Evolutionary conservation across 2,797 vertebrate genomes (phyloP).

Genomic region (Ceyx erithaca): DNA sequence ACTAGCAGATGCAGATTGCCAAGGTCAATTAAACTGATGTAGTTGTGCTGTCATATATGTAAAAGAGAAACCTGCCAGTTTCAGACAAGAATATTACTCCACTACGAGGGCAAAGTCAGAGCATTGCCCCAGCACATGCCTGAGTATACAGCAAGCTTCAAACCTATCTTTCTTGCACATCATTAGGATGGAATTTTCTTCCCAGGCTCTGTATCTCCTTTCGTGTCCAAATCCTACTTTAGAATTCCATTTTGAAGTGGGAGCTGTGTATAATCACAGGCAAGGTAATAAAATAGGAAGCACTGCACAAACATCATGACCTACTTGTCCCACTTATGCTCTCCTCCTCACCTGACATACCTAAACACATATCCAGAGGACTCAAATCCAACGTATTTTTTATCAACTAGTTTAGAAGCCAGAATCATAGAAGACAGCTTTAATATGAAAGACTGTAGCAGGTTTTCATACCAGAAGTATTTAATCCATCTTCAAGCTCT

Average conservation of each 20-base stretch:
- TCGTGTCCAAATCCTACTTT: background rate
- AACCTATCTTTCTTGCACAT: background rate
- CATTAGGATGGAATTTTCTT: background rate
- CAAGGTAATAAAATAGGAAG: background rate
- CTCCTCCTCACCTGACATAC: background rate
- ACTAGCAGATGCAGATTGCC: conserved; percentile 82
- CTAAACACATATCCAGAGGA: background rate
- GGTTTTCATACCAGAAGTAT: conserved; percentile 8
- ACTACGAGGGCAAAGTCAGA: background rate
- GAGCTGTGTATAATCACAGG: background rate
- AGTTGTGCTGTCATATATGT: conserved; percentile 75
- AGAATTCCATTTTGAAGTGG: background rate
- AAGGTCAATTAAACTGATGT: conserved; percentile 85
- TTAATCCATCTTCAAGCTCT: conserved; percentile 11
- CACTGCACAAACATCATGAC: background rate
- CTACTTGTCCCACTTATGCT: background rate
- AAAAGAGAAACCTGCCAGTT: conserved; percentile 70
- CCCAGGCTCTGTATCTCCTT: background rate
- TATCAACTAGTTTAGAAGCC: background rate
- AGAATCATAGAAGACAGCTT: background rate
- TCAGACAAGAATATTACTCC: conserved; percentile 68
- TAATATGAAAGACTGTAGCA: background rate
- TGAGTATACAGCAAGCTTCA: background rate
- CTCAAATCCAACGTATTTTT: background rate
- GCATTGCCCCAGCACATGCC: fast-evolving